phyloP scores from a whole-genome alignment of 2,113 vertebrate genomes.

The Epinephelus cyanopodus region DNA sequence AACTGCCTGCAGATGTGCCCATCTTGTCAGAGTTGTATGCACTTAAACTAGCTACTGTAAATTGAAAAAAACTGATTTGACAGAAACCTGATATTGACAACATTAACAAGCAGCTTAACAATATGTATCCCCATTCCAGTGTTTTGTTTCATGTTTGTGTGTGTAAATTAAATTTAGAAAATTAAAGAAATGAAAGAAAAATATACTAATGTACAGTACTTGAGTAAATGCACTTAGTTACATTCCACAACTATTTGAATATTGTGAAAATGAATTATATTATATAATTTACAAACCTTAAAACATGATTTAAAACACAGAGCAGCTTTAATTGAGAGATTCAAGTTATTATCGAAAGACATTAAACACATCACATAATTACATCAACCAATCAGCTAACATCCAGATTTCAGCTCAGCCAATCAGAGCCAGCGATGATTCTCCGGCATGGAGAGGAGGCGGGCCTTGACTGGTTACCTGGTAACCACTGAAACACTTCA shows the following conservation, averaged over 20 bases:
- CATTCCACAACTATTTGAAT: background rate
- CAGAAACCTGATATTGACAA: no score
- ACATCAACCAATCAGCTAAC: constrained; percentile 9
- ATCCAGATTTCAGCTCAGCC: background rate
- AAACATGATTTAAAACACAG: background rate
- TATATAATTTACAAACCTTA: background rate
- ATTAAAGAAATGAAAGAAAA: no score
- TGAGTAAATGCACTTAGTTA: background rate
- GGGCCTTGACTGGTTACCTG: constrained; percentile 60
- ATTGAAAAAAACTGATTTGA: no score
- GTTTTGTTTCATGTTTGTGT: no score
- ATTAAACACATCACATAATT: background rate
- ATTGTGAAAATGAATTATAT: background rate
- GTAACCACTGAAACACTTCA: constrained; percentile 74
- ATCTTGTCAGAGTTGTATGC: no score
- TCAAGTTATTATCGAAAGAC: background rate
- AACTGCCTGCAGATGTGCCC: no score
- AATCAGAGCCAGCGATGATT: constrained; percentile 43
- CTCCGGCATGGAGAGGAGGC: background rate
- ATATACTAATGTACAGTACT: background rate
- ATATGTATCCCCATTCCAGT: no score
- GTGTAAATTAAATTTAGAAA: no score
- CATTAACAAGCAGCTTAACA: no score
- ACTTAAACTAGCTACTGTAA: no score
- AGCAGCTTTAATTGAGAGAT: background rate